These are phyloP conservation scores for Cyaniris semiargus DNA, from an alignment of 2,888 invertebrate genomes.

Conservation along the genomic window DNA sequence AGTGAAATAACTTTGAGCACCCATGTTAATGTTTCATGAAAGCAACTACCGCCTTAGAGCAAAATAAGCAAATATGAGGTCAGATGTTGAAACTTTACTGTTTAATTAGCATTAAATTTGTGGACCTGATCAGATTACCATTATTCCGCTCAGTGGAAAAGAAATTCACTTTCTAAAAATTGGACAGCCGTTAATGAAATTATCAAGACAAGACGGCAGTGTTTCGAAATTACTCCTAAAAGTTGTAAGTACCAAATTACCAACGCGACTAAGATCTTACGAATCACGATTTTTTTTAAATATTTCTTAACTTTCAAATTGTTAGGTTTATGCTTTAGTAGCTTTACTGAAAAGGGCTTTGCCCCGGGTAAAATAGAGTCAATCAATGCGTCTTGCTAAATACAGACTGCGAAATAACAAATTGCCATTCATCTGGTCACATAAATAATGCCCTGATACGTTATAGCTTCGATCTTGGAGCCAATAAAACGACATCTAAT, in stretches of 20 bases:
- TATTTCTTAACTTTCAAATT: not conserved
- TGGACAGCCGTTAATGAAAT: constrained; percentile 8
- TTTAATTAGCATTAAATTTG: constrained; percentile 11
- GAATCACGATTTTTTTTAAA: not conserved
- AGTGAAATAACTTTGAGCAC: not conserved
- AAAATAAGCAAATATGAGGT: not conserved
- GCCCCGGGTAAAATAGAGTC: not conserved
- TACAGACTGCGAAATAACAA: constrained; percentile 3
- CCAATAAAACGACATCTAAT: constrained; percentile 26
- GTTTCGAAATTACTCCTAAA: not conserved
- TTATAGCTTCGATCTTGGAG: not conserved
- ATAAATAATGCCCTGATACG: constrained; percentile 1
- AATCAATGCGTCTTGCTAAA: not conserved
- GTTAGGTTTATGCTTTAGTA: not conserved
- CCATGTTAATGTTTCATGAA: not conserved
- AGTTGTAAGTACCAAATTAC: not conserved
- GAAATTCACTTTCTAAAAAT: constrained; percentile 25
- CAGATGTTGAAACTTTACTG: not conserved
- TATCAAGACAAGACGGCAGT: not conserved
- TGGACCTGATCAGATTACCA: constrained; percentile 20
- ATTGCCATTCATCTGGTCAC: constrained; percentile 7
- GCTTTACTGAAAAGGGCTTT: not conserved
- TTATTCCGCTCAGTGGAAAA: constrained; percentile 24
- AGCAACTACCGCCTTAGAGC: not conserved
- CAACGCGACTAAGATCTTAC: not conserved